These are phyloP conservation scores for Drosophila repletoides DNA, from an alignment of 1,140 invertebrate species.

Conservation along the genomic window DNA sequence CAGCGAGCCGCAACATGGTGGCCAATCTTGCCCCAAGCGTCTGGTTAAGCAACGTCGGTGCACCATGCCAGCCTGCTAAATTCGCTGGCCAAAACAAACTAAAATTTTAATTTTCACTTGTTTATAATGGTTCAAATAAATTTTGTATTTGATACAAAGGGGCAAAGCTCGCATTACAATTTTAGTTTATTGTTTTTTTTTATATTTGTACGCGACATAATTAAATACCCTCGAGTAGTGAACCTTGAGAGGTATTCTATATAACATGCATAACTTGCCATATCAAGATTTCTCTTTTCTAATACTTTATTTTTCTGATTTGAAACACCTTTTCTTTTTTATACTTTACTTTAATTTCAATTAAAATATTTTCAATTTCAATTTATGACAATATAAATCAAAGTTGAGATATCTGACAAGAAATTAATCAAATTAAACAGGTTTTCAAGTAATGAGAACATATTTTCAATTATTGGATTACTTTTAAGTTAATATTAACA, in stretches of 20 bases:
- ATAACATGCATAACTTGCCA: no score
- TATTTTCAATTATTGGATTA: no score
- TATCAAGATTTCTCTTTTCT: no score
- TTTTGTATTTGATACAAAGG: background rate
- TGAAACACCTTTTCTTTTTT: no score
- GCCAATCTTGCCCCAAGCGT: slow-evolving; percentile 86
- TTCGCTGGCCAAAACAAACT: background rate
- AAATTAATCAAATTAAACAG: no score
- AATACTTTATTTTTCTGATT: no score
- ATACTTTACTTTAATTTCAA: no score
- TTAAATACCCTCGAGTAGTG: background rate
- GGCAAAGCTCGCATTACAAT: background rate
- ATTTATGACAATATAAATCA: no score
- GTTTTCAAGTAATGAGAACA: no score
- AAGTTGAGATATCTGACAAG: no score
- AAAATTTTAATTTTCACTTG: background rate
- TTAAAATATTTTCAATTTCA: no score
- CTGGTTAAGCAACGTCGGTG: slow-evolving; percentile 84
- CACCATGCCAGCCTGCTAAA: slow-evolving; percentile 42
- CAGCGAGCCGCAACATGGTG: slow-evolving; percentile 87
- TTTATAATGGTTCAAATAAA: slow-evolving; percentile 7
- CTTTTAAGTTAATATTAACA: no score
- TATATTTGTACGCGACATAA: slow-evolving; percentile 1
- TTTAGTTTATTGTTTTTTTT: slow-evolving; percentile 6
- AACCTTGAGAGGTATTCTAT: background rate